Evolutionary conservation across 2,888 invertebrate species (phyloP).

Genomic region (Emmelina monodactyla): DNA sequence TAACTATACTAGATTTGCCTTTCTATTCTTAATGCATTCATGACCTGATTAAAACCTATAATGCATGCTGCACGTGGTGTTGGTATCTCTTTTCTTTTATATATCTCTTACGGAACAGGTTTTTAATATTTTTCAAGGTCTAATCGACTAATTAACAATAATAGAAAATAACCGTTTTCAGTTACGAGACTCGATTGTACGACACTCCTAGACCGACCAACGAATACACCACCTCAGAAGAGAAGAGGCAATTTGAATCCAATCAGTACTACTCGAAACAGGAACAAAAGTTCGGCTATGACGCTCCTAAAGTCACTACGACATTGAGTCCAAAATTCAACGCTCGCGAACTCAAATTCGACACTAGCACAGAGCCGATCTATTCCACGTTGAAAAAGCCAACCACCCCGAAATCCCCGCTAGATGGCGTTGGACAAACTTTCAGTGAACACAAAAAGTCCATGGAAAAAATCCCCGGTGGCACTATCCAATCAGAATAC

Average conservation of each 20-base stretch:
- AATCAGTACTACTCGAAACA: slow-evolving; percentile 31
- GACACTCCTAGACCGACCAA: slow-evolving; percentile 54
- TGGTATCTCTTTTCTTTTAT: slow-evolving; percentile 18
- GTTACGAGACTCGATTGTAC: slow-evolving; percentile 64
- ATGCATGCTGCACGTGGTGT: slow-evolving; percentile 33
- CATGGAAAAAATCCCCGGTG: slow-evolving; percentile 51
- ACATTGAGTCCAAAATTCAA: slow-evolving; percentile 59
- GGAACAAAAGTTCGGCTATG: slow-evolving; percentile 42
- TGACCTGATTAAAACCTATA: background rate
- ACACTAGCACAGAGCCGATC: slow-evolving; percentile 46
- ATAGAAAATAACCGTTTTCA: too few relatives aligned
- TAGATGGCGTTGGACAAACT: slow-evolving; percentile 48
- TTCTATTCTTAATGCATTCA: background rate
- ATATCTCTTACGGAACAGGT: background rate
- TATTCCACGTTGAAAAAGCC: slow-evolving; percentile 48
- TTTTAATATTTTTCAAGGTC: slow-evolving; percentile 8
- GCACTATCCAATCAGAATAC: slow-evolving; percentile 47
- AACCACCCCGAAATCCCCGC: slow-evolving; percentile 20
- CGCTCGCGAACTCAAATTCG: slow-evolving; percentile 54
- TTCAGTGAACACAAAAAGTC: slow-evolving; percentile 52
- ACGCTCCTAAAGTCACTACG: slow-evolving; percentile 33
- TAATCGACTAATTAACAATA: slow-evolving; percentile 23
- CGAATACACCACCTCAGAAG: slow-evolving; percentile 39
- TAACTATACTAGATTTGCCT: background rate
- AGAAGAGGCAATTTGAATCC: slow-evolving; percentile 29